Evolutionary conservation across 2,888 invertebrate genomes (phyloP).

Genomic region (Ischnus inquisitorius): DNA sequence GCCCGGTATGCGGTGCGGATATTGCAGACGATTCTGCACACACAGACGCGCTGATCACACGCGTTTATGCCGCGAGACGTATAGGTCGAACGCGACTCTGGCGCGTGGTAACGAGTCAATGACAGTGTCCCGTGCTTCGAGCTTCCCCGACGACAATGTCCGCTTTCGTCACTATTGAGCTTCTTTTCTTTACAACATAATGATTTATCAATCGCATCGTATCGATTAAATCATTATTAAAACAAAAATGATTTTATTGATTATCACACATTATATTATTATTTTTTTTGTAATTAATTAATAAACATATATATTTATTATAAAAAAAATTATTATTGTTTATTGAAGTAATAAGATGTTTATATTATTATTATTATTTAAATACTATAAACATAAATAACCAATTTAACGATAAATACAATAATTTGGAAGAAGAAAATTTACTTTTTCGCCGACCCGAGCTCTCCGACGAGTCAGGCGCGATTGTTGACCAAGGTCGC

Average conservation of each 20-base stretch:
- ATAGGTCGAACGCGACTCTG: neutral
- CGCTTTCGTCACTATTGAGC: neutral
- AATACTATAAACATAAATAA: too few relatives aligned
- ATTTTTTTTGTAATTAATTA: too few relatives aligned
- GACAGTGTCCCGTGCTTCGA: conserved; percentile 43
- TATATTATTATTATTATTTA: too few relatives aligned
- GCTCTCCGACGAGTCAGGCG: neutral
- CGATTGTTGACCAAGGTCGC: conserved; percentile 10
- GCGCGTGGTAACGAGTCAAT: conserved; percentile 52
- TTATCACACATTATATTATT: too few relatives aligned
- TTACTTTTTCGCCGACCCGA: neutral
- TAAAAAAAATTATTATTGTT: too few relatives aligned
- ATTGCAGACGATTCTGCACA: neutral
- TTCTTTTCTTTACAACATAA: neutral
- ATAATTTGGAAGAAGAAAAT: too few relatives aligned
- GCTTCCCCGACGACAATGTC: conserved; percentile 16
- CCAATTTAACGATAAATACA: too few relatives aligned
- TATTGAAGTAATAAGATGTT: too few relatives aligned
- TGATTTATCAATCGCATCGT: neutral
- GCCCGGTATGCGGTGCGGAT: neutral
- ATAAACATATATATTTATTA: too few relatives aligned
- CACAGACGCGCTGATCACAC: neutral
- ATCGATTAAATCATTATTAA: neutral
- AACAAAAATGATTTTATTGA: neutral
- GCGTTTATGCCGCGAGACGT: neutral